Base-by-base conservation (phyloP, 2,113 vertebrate species). In the Vulpes lagopus region DNA sequence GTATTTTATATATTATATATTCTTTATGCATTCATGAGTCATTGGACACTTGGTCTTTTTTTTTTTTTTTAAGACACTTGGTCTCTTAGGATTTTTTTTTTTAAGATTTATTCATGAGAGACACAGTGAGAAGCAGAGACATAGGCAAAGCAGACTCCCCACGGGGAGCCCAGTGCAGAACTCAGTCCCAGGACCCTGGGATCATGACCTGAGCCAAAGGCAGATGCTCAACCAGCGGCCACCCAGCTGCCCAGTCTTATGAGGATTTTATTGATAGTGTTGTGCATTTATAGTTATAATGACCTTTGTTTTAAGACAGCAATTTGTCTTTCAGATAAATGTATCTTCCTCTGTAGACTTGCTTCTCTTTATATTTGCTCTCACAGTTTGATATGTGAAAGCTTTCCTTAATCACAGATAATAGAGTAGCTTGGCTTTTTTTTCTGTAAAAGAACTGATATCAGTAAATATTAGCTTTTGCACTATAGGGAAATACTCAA, bases 321-420 rank as follows among this genome's bases (percentile, higher is more conserved):
- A 89, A 2, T 81, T 96, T 92, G 17, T 86, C 89, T 97, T 79
- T 92, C 69, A 87, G n/a, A 35, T 91, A 49, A 94, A 16, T 95
- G 14, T 74, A 22, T 96, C 32, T 97, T 94, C 43, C 32, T 92
- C 16, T 93, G 49, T 85, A 94, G 35, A 71, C 74, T 53, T 65
- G 59, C 51, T 67, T 81, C n/a, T 84, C 9, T 95, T 65, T 93
- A 53, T 78, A 76, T 89, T 80, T 82, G 30, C 53, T 89, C 57
- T 92, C 62, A 81, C 11, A 89, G 17, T 96, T 78, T 81, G 51
- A 64, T 65, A 80, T 57, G 32, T 95, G 57, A 81, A 64, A 89
- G 20, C 35, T 94, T 91, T 89, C 7, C 35, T 59, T 94, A 57
- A 43, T 73, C 35, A 91, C 38, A 95, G 55, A 11, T 76, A 53